Conservation (phyloP, 2,797 vertebrate genomes). For the Lophius americanus region DNA sequence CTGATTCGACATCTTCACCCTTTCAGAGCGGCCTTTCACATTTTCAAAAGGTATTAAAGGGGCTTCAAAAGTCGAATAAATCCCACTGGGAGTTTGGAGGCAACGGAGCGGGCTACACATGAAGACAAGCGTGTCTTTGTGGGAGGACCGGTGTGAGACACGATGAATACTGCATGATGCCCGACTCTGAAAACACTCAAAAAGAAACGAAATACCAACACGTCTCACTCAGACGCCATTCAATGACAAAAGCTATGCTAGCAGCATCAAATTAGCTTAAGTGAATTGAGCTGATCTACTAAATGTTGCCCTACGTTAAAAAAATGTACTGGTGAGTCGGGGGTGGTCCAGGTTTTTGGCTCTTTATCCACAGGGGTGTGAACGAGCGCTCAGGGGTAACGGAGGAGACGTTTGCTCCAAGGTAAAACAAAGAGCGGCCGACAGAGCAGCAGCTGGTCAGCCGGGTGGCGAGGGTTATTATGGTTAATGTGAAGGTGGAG, state of each 20-base stretch:
- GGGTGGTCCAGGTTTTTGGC: constrained; percentile 27
- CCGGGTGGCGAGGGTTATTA: too few relatives aligned
- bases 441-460: too few relatives aligned
- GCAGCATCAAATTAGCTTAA: not conserved
- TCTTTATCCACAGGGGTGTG: not conserved
- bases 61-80: constrained; percentile 73
- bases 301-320: constrained; percentile 20
- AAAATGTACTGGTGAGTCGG: constrained; percentile 27
- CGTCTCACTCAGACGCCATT: not conserved
- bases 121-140: constrained; percentile 57
- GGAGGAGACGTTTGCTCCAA: constrained; percentile 42
- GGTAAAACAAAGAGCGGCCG: constrained; percentile 39
- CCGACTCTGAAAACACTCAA: constrained; percentile 4
- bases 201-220: too few relatives aligned
- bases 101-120: constrained; percentile 64
- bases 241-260: not conserved
- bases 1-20: constrained; percentile 78
- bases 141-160: constrained; percentile 36
- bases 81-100: constrained; percentile 66
- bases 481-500: too few relatives aligned
- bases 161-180: constrained; percentile 48
- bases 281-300: constrained; percentile 13
- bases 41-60: constrained; percentile 80
- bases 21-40: constrained; percentile 79
- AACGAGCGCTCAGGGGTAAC: constrained; percentile 23